These are phyloP conservation scores for Helicolenus hilgendorfi DNA, from an alignment of 2,797 vertebrate genomes.

Conservation along the genomic window DNA sequence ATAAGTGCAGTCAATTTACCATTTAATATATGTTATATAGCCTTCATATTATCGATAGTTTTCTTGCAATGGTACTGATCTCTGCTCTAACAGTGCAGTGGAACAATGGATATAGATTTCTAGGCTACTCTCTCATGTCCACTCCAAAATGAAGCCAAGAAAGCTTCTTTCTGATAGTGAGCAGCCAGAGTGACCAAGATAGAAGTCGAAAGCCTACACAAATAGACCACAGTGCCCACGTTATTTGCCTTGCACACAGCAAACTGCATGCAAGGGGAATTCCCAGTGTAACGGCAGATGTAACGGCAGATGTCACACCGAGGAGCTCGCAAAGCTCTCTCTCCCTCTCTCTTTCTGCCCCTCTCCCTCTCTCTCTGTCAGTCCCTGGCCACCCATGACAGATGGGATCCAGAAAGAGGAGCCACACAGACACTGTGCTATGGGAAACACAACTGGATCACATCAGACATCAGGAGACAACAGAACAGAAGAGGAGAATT, in stretches of 20 bases:
- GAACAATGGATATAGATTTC: background rate
- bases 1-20: background rate
- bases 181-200: background rate
- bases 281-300: slow-evolving; percentile 33
- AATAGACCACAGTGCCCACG: background rate
- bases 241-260: background rate
- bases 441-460: slow-evolving; percentile 30
- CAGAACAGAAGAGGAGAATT: background rate
- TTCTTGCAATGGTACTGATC: background rate
- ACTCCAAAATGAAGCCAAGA: background rate
- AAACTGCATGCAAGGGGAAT: slow-evolving; percentile 4
- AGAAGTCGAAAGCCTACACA: background rate
- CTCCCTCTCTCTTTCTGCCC: background rate
- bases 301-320: slow-evolving; percentile 15
- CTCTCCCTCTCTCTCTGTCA: background rate
- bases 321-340: background rate
- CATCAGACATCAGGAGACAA: background rate
- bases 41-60: background rate
- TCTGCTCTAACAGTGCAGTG: background rate
- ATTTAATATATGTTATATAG: background rate
- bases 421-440: background rate
- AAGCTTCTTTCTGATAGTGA: background rate
- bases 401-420: slow-evolving; percentile 41
- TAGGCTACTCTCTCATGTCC: background rate
- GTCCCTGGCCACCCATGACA: slow-evolving; percentile 13